Evolutionary conservation across 2,888 invertebrate genomes (phyloP).

Genomic region (Anaspis maculata): DNA sequence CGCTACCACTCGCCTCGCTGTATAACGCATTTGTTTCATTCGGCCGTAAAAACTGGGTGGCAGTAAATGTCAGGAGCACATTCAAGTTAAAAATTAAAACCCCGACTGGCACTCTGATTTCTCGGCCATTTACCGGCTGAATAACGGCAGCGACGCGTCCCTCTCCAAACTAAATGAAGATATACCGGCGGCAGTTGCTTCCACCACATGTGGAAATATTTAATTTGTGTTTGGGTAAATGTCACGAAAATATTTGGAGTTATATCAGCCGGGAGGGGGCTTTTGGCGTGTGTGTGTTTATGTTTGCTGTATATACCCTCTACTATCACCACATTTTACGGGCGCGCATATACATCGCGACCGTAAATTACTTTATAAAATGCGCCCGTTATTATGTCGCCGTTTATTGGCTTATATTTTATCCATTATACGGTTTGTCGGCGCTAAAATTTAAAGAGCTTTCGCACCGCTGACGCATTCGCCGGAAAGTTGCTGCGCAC

Average conservation of each 20-base stretch:
- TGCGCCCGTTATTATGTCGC: slow-evolving; percentile 16
- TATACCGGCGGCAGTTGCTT: slow-evolving; percentile 34
- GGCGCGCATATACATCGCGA: slow-evolving; percentile 10
- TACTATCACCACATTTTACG: slow-evolving; percentile 17
- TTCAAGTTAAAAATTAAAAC: slow-evolving; percentile 42
- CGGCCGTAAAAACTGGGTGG: slow-evolving; percentile 34
- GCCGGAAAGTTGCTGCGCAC: too few relatives aligned
- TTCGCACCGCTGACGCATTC: too few relatives aligned
- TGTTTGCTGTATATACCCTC: slow-evolving; percentile 13
- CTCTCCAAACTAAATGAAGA: slow-evolving; percentile 36
- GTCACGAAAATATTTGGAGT: slow-evolving; percentile 33
- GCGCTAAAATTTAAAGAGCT: slow-evolving; percentile 9
- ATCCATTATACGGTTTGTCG: slow-evolving; percentile 9
- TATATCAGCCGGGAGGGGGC: slow-evolving; percentile 12
- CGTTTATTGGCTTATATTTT: slow-evolving; percentile 16
- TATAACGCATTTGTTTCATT: slow-evolving; percentile 32
- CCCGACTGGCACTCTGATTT: slow-evolving; percentile 38
- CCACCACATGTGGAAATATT: slow-evolving; percentile 38
- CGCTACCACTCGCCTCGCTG: too few relatives aligned
- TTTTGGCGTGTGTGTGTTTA: too few relatives aligned
- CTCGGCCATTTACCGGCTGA: slow-evolving; percentile 40
- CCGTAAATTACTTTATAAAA: slow-evolving; percentile 18
- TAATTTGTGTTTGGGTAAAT: slow-evolving; percentile 34
- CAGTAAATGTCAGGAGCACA: slow-evolving; percentile 40
- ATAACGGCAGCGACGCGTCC: slow-evolving; percentile 32